Conservation (phyloP, 2,888 invertebrate species). For the Drosophila trichaetosa region DNA sequence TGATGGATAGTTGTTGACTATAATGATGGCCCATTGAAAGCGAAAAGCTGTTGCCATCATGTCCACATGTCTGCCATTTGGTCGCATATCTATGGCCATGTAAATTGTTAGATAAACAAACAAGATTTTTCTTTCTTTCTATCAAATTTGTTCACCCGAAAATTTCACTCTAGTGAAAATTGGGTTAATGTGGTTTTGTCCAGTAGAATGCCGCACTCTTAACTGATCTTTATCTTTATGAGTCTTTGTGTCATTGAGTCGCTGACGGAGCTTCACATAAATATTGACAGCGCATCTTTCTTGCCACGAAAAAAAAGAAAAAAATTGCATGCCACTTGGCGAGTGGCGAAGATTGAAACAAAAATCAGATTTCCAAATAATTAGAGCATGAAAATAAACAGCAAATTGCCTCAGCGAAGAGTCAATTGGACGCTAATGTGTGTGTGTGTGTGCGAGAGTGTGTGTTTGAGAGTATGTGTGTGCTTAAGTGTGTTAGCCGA, state of each 20-base stretch:
- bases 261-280: constrained; percentile 18
- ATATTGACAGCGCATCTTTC: constrained; percentile 29
- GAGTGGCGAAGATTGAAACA: constrained; percentile 45
- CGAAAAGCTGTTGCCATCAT: constrained; percentile 48
- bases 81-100: constrained; percentile 39
- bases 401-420: constrained; percentile 60
- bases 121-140: constrained; percentile 62
- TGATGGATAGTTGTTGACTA: constrained; percentile 45
- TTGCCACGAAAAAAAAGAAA: not conserved
- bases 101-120: constrained; percentile 70
- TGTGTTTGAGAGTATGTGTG: constrained; percentile 24
- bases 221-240: constrained; percentile 44
- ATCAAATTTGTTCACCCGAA: constrained; percentile 31
- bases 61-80: constrained; percentile 23
- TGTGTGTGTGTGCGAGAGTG: constrained; percentile 2
- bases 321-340: constrained; percentile 53
- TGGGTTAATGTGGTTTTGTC: constrained; percentile 54
- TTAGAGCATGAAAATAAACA: constrained; percentile 79
- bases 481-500: constrained; percentile 28
- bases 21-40: constrained; percentile 56
- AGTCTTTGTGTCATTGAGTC: constrained; percentile 54
- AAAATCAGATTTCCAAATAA: constrained; percentile 74
- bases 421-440: constrained; percentile 19
- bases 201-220: constrained; percentile 19
- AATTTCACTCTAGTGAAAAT: constrained; percentile 75